phyloP scores from a whole-genome alignment of 2,113 vertebrate species.

The Lagenorhynchus albirostris region DNA sequence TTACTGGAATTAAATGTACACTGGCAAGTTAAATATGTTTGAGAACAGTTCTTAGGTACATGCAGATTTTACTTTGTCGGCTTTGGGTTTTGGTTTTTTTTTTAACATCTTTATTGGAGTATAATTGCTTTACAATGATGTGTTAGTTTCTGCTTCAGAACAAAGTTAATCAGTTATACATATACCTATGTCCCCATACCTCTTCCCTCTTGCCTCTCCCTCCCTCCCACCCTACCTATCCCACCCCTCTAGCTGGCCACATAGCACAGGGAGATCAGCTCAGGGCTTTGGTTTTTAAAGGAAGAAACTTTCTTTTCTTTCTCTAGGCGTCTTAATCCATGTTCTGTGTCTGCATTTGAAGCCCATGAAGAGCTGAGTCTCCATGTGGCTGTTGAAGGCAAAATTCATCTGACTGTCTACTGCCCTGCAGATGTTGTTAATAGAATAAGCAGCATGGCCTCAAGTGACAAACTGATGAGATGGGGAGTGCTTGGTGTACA shows the following conservation, averaged over 20 bases:
- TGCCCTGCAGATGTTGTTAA: slow-evolving; percentile 79
- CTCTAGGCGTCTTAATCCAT: slow-evolving; percentile 87
- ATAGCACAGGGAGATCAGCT: no score
- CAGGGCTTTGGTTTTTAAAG: background rate
- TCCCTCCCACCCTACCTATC: no score
- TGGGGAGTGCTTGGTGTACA: slow-evolving; percentile 97
- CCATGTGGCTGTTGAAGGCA: slow-evolving; percentile 91
- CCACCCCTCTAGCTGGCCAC: no score
- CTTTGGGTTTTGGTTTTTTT: background rate
- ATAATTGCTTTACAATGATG: no score
- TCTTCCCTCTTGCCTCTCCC: no score
- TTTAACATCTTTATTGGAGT: no score
- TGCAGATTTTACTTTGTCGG: background rate
- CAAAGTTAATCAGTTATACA: no score
- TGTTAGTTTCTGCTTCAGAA: background rate
- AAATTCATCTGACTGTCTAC: slow-evolving; percentile 88
- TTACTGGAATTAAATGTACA: background rate
- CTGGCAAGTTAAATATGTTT: slow-evolving; percentile 1
- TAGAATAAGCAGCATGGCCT: slow-evolving; percentile 90
- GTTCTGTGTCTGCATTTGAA: slow-evolving; percentile 89
- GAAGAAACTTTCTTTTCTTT: background rate
- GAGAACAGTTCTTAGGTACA: background rate
- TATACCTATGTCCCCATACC: no score
- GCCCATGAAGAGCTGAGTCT: slow-evolving; percentile 90
- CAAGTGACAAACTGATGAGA: slow-evolving; percentile 93